A percentile compares a stretch with the other conserved stretches of the same genome.
phyloP scores from a whole-genome alignment of 37 sponge, comb jelly and placozoan species.

The Cladorhizidae sp. region DNA sequence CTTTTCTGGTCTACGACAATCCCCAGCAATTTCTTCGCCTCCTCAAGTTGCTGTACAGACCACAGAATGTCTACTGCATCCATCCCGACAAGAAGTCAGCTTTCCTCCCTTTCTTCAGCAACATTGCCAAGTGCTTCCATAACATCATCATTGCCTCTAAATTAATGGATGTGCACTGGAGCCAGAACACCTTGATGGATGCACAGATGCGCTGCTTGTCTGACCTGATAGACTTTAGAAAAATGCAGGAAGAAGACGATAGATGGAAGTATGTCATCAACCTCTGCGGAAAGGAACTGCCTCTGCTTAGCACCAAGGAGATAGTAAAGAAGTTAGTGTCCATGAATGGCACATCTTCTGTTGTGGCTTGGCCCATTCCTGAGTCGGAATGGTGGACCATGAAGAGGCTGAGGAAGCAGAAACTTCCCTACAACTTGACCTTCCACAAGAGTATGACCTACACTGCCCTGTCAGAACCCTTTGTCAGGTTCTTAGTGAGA shows the following conservation, averaged over 20 bases:
- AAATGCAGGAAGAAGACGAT: not conserved
- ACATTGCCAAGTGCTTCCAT: slow-evolving; percentile 19
- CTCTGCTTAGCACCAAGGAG: slow-evolving; percentile 51
- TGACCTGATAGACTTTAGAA: not conserved
- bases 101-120: not conserved
- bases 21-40: slow-evolving; percentile 28
- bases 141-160: slow-evolving; percentile 20
- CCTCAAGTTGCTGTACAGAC: slow-evolving; percentile 28
- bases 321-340: slow-evolving; percentile 25
- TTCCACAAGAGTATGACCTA: slow-evolving; percentile 14
- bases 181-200: slow-evolving; percentile 17
- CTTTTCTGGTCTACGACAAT: slow-evolving; percentile 4
- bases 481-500: not conserved
- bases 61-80: slow-evolving; percentile 41
- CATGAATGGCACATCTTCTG: slow-evolving; percentile 22
- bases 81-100: slow-evolving; percentile 23
- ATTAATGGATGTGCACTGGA: slow-evolving; percentile 6
- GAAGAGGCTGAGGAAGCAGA: not conserved
- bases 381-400: not conserved
- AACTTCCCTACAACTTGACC: slow-evolving; percentile 2
- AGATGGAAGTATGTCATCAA: slow-evolving; percentile 57
- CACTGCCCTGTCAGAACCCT: not conserved
- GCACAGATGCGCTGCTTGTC: slow-evolving; percentile 32
- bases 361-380: not conserved
- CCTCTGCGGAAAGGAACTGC: slow-evolving; percentile 59